These are phyloP conservation scores for Ramazzottius varieornatus DNA, from an alignment of 2,888 invertebrate species.

Conservation along the genomic window DNA sequence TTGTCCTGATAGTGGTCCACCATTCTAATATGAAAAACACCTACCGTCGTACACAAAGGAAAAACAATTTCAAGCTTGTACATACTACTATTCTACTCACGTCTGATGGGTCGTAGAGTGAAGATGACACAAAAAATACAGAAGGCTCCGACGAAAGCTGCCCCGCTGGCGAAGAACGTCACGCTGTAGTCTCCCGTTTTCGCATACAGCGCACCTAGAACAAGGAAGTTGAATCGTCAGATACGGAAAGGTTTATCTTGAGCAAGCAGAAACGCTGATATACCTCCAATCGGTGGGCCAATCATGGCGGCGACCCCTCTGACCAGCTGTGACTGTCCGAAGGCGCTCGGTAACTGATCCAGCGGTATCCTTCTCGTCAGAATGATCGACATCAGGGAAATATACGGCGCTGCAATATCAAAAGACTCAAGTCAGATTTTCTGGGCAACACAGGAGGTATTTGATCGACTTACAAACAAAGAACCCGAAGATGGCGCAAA, in stretches of 20 bases:
- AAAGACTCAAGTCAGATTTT: not conserved
- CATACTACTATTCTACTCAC: no score
- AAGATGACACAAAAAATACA: not conserved
- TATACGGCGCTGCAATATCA: not conserved
- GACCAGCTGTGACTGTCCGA: not conserved
- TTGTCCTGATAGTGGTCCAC: no score
- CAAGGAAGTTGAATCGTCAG: no score
- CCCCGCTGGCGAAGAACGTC: not conserved
- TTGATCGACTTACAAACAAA: conserved; percentile 2
- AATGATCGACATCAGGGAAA: not conserved
- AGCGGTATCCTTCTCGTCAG: not conserved
- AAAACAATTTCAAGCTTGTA: no score
- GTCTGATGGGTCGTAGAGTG: no score
- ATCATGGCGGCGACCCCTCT: not conserved
- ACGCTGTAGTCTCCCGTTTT: not conserved
- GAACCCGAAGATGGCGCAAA: not conserved
- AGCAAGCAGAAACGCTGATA: no score
- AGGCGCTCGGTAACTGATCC: not conserved
- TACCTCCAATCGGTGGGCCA: not conserved
- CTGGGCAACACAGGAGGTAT: no score
- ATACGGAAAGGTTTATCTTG: no score
- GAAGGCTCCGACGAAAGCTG: not conserved
- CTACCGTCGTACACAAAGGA: no score
- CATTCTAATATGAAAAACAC: no score
- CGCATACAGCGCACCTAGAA: not conserved